Conservation (phyloP, 2,888 invertebrate genomes). For the Philonicus albiceps region DNA sequence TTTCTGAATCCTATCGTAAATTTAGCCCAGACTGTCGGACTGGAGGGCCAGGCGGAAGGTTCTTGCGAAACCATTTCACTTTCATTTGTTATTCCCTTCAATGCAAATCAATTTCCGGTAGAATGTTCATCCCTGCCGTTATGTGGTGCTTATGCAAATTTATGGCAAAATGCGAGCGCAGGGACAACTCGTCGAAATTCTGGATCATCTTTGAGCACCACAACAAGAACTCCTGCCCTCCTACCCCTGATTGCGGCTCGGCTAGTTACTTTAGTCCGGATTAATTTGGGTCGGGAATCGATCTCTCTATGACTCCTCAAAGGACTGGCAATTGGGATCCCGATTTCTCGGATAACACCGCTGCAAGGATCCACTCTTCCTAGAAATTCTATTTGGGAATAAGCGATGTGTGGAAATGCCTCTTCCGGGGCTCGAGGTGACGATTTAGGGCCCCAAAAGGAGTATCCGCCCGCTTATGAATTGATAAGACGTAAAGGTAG, state of each 20-base stretch:
- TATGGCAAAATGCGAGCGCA: background rate
- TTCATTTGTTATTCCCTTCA: slow-evolving; percentile 23
- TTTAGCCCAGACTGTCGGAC: background rate
- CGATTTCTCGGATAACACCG: background rate
- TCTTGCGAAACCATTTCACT: background rate
- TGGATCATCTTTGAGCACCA: background rate
- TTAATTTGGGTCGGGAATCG: background rate
- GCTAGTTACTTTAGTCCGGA: background rate
- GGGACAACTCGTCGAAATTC: background rate
- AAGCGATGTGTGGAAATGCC: background rate
- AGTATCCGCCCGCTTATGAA: background rate
- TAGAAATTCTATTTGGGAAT: background rate
- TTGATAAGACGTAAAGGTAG: background rate
- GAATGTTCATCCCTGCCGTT: background rate
- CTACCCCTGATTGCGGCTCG: background rate
- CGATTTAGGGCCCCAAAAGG: background rate
- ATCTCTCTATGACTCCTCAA: background rate
- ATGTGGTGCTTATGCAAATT: slow-evolving; percentile 20
- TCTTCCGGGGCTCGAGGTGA: background rate
- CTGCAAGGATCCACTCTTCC: background rate
- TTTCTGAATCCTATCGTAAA: slow-evolving; percentile 17
- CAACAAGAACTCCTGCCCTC: background rate
- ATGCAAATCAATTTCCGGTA: slow-evolving; percentile 25
- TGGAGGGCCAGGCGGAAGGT: too few species aligned
- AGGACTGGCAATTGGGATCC: background rate